These are phyloP conservation scores for Cosmorhoe ocellata DNA, from an alignment of 2,888 invertebrate genomes.

Conservation along the genomic window DNA sequence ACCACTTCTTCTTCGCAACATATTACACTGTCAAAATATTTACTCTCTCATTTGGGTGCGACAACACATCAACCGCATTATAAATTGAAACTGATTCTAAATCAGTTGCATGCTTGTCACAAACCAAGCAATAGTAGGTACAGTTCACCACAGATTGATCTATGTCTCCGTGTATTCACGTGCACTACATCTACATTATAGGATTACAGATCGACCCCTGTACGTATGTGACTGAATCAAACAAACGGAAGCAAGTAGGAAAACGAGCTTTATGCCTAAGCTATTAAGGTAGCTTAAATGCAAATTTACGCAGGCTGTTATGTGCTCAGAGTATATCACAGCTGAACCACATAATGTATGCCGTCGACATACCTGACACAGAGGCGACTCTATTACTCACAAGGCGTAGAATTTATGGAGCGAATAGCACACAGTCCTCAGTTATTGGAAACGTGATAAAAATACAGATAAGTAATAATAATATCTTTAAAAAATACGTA, in stretches of 20 bases:
- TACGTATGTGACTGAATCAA: conserved; percentile 21
- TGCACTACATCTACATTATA: conserved; percentile 9
- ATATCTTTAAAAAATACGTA: conserved; percentile 34
- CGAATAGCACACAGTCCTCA: conserved; percentile 65
- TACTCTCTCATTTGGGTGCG: too few species aligned
- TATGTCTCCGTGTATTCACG: conserved; percentile 16
- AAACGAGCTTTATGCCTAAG: conserved; percentile 23
- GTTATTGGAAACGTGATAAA: conserved; percentile 76
- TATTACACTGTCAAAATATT: too few species aligned
- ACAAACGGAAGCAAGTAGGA: conserved; percentile 9
- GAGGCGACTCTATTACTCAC: conserved; percentile 69
- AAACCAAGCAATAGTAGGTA: conserved; percentile 9
- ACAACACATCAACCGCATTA: not conserved
- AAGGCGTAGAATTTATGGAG: conserved; percentile 69
- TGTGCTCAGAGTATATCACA: conserved; percentile 44
- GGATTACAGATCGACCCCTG: conserved; percentile 9
- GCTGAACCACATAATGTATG: conserved; percentile 63
- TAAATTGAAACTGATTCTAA: conserved; percentile 16
- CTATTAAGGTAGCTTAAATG: conserved; percentile 21
- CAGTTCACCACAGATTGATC: conserved; percentile 23
- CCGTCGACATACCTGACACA: conserved; percentile 64
- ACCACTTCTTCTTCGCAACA: too few species aligned
- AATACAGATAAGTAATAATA: conserved; percentile 63
- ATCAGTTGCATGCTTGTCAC: conserved; percentile 15
- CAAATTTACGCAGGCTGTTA: conserved; percentile 24